A percentile compares a stretch with the other conserved stretches of the same genome.
These are phyloP conservation scores for Phyllotis vaccarum DNA, from an alignment of 2,797 vertebrate species.

Conservation along the genomic window DNA sequence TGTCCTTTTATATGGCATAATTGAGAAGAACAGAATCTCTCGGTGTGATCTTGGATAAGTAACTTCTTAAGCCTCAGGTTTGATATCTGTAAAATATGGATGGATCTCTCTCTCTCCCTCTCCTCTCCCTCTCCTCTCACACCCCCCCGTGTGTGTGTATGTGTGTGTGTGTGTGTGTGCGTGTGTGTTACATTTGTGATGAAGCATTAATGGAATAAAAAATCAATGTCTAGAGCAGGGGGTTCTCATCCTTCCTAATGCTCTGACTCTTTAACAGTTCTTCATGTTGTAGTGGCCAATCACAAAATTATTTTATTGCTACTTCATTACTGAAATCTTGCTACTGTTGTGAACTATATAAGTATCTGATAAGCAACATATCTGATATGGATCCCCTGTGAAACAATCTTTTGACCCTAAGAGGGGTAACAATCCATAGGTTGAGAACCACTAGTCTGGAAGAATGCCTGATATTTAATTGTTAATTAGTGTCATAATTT, in stretches of 20 bases:
- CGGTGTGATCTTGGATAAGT: not conserved
- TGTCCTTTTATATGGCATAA: not conserved
- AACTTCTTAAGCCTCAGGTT: not conserved
- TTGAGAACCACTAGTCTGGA: not conserved
- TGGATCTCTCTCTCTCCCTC: no score
- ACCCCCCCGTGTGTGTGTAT: not conserved
- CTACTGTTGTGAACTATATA: not conserved
- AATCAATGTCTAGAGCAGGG: not conserved
- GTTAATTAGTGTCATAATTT: not conserved
- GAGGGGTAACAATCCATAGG: not conserved
- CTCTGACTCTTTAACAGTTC: not conserved
- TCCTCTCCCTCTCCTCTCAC: no score
- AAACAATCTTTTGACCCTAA: not conserved
- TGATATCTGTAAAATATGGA: not conserved
- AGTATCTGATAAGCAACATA: not conserved
- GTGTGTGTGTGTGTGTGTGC: not conserved
- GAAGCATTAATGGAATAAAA: not conserved
- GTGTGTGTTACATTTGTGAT: not conserved
- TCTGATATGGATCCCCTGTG: not conserved
- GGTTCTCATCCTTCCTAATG: not conserved
- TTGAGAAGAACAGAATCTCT: not conserved
- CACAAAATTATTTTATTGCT: not conserved
- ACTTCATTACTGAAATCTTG: not conserved
- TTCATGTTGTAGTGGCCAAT: not conserved
- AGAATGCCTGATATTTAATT: not conserved